These are phyloP conservation scores for Ctenosaura bakeri DNA, from an alignment of 2,797 vertebrate species.

Conservation along the genomic window DNA sequence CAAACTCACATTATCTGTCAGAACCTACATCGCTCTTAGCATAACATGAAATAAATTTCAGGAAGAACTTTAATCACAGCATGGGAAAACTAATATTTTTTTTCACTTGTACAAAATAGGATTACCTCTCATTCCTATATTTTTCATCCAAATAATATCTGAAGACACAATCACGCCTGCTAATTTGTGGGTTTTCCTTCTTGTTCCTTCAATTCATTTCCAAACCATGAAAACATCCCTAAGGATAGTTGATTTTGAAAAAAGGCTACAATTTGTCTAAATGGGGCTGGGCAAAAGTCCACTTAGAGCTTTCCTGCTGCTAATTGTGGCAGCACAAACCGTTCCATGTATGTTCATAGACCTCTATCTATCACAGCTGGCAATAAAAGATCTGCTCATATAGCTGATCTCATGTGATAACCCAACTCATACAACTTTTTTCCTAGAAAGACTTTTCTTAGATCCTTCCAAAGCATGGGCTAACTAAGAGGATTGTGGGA, in stretches of 20 bases:
- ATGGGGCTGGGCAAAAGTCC: neutral
- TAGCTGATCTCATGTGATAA: too few relatives aligned
- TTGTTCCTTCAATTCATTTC: neutral
- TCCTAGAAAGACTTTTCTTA: too few relatives aligned
- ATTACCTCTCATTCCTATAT: neutral
- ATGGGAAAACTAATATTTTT: neutral
- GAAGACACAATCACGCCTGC: neutral
- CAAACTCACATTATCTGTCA: neutral
- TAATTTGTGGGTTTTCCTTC: neutral
- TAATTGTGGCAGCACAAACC: neutral
- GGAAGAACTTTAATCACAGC: neutral
- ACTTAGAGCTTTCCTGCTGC: neutral
- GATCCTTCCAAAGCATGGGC: too few relatives aligned
- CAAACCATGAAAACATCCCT: neutral
- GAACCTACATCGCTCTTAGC: accelerated
- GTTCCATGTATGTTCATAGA: neutral
- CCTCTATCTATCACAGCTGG: neutral
- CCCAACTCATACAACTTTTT: too few relatives aligned
- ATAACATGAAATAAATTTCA: neutral
- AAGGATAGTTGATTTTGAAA: too few relatives aligned
- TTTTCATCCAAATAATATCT: slow-evolving; percentile 22
- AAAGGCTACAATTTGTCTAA: too few relatives aligned
- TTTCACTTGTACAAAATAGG: neutral
- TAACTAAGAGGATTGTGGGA: too few relatives aligned
- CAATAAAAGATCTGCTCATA: neutral